phyloP scores from a whole-genome alignment of 2,888 invertebrate genomes.

The Amblyjoppa fuscipennis region DNA sequence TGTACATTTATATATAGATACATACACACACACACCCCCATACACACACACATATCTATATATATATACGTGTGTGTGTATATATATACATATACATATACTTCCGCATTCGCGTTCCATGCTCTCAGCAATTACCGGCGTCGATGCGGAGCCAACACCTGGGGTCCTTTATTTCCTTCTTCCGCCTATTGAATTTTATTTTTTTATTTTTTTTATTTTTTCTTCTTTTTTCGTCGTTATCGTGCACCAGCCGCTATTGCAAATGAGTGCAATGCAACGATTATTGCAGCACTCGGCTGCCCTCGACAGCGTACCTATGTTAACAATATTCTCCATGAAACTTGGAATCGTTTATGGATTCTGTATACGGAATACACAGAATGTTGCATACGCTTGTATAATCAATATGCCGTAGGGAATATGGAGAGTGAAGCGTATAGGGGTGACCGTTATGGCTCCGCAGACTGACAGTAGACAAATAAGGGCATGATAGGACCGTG shows the following conservation, averaged over 20 bases:
- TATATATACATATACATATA: neutral
- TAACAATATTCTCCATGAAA: neutral
- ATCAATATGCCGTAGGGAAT: neutral
- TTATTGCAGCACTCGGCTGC: neutral
- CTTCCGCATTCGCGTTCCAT: conserved; percentile 20
- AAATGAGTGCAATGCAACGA: conserved; percentile 8
- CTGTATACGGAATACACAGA: neutral
- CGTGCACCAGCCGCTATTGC: neutral
- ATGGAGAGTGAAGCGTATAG: too few species aligned
- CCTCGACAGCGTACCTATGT: neutral
- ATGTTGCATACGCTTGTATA: neutral
- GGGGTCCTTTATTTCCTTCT: conserved; percentile 22
- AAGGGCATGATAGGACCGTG: too few species aligned
- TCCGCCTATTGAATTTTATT: neutral
- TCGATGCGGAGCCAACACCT: conserved; percentile 27
- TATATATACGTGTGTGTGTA: neutral
- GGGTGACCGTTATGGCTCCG: too few species aligned
- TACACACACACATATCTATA: neutral
- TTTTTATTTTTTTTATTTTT: neutral
- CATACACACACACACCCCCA: neutral
- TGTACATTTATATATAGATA: conserved; percentile 13
- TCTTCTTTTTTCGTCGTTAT: neutral
- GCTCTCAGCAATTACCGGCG: conserved; percentile 35
- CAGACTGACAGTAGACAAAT: too few species aligned
- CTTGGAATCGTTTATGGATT: neutral